Evolutionary conservation across 2,797 vertebrate species (phyloP), one percentile per base, ranked within the genome.

Genomic region (Poecilia picta): DNA sequence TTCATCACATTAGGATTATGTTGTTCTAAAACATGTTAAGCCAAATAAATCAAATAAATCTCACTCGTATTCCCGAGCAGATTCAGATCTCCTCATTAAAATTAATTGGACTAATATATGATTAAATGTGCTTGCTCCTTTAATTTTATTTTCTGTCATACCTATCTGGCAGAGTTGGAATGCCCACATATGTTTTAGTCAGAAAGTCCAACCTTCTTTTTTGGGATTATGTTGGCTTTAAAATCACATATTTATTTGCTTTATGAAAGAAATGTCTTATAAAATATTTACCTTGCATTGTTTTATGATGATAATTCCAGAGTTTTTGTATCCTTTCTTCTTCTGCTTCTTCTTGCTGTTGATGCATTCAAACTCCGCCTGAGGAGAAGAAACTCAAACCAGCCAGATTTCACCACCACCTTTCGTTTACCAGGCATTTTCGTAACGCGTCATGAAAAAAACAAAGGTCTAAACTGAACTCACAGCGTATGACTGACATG

Each of bases 281-380:
- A 6, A 79, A 64, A 23, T 10, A 39, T 36, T 8, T n/a, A 99
- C 98, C 97, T 98, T 95, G 94, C 97, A 99, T 16, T 94, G 88
- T 83, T 98, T 99, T 72, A 99, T 82, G 8, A 96, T 92, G 80
- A 99, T 91, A 49, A 99, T 89, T n/a, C 98, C 98, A 13, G 98
- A 99, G 92, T 99, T 99, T 89, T 97, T 99, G 81, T 99, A 99
- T 81, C 70, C 92, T 91, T 96, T 99, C 92, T 99, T 99, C 93
- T 97, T 99, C 89, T 97, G 96, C 75, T 96, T 97, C 94, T 99
- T 99, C 90, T 97, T 97, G 66, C 95, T 96, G 88, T 99, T 98
- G 81, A 98, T 94, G 85, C 98, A 99, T 51, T 98, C 97, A 95
- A 96, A 99, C 91, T 99, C 98, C 25, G 97, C 93, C 98, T 99